Evolutionary conservation across 2,113 vertebrate species (phyloP).

Genomic region (Microcebus jonahi): DNA sequence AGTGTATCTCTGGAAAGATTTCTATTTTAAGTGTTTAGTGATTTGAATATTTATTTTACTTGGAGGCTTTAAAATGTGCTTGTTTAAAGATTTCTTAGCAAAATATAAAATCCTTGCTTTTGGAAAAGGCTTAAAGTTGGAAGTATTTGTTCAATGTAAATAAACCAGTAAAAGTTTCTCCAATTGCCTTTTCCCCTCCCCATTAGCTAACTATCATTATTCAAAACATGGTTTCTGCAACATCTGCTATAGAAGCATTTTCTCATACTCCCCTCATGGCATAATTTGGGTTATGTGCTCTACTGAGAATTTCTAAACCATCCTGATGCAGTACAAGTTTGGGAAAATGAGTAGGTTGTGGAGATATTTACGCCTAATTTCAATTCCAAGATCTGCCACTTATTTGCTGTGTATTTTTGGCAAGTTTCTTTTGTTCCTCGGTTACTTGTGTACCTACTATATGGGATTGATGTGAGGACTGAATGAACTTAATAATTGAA

Average conservation of each 20-base stretch:
- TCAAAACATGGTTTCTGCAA: not conserved
- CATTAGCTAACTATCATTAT: not conserved
- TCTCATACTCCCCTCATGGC: not conserved
- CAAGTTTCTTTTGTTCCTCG: not conserved
- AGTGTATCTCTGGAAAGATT: not conserved
- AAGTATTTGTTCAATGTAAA: not conserved
- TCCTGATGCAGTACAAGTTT: not conserved
- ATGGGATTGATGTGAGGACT: not conserved
- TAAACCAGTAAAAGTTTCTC: not conserved
- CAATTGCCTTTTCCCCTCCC: not conserved
- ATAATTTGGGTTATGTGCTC: not conserved
- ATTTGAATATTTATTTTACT: not conserved
- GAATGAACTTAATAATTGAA: not conserved
- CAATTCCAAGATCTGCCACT: not conserved
- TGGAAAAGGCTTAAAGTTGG: not conserved
- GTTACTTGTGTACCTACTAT: not conserved
- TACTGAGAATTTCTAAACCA: not conserved
- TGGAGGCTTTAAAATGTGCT: not conserved
- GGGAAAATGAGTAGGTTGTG: not conserved
- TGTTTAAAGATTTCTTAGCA: not conserved
- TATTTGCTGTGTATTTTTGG: not conserved
- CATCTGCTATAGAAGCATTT: not conserved
- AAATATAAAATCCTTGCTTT: not conserved
- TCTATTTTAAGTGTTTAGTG: not conserved
- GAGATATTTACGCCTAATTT: not conserved